These are phyloP conservation scores for Cassiopea andromeda DNA, from an alignment of 30 jellyfish, hydroid and myxozoan species.

Conservation along the genomic window DNA sequence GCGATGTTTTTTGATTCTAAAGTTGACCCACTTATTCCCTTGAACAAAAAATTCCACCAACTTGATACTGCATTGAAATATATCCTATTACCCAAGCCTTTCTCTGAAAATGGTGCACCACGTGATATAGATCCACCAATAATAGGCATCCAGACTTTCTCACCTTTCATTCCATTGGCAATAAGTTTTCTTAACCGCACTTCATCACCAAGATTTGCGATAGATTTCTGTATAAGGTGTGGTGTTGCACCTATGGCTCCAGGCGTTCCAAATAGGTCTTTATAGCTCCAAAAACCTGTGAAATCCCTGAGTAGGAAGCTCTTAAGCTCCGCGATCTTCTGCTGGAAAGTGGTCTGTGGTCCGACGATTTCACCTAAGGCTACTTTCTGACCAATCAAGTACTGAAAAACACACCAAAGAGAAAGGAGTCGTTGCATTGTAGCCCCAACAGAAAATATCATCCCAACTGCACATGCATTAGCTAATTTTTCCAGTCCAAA, in stretches of 20 bases:
- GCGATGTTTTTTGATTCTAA: conserved; percentile 71
- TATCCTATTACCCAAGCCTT: conserved; percentile 80
- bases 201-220: conserved; percentile 87
- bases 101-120: conserved; percentile 99
- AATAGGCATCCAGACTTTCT: conserved; percentile 64
- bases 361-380: neutral
- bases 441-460: neutral
- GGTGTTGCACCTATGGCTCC: conserved; percentile 86
- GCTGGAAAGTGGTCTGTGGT: conserved; percentile 24
- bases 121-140: conserved; percentile 98
- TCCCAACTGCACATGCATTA: neutral
- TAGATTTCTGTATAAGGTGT: conserved; percentile 70
- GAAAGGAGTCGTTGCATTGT: neutral
- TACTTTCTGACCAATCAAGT: neutral
- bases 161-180: conserved; percentile 78
- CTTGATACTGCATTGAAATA: conserved; percentile 83
- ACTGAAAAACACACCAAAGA: neutral
- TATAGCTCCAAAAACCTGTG: conserved; percentile 91
- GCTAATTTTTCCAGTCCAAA: neutral
- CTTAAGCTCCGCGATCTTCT: conserved; percentile 46
- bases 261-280: conserved; percentile 69
- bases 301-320: conserved; percentile 74
- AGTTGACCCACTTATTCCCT: conserved; percentile 75
- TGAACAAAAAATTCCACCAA: conserved; percentile 94
- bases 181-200: conserved; percentile 73